Conservation (phyloP, 2,797 vertebrate species). For the Gallinago nigripennis region DNA sequence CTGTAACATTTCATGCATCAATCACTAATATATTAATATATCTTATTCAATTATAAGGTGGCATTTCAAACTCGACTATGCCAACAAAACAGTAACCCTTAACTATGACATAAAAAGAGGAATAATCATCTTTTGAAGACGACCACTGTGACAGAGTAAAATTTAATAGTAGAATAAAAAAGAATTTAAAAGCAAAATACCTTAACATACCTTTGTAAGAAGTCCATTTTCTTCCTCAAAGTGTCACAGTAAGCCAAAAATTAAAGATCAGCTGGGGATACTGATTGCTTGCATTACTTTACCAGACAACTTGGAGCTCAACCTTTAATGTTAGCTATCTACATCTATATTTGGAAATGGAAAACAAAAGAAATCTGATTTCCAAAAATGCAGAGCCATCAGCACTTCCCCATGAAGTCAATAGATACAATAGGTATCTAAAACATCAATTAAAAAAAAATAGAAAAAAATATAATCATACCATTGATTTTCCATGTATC, state of each 20-base stretch:
- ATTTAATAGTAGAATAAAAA: background rate
- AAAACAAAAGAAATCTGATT: background rate
- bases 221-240: background rate
- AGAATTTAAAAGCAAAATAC: background rate
- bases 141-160: background rate
- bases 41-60: background rate
- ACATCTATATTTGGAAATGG: background rate
- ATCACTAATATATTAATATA: background rate
- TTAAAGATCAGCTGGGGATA: background rate
- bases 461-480: background rate
- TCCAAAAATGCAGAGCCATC: background rate
- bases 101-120: background rate
- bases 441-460: background rate
- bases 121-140: background rate
- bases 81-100: background rate
- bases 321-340: background rate
- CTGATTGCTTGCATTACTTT: background rate
- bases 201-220: background rate
- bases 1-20: background rate
- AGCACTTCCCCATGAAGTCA: background rate
- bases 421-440: background rate
- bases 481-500: background rate
- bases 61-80: background rate
- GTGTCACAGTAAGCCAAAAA: background rate
- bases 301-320: background rate